Evolutionary conservation across 2,113 vertebrate genomes (phyloP).

Genomic region (Petrocephalus zakoni): DNA sequence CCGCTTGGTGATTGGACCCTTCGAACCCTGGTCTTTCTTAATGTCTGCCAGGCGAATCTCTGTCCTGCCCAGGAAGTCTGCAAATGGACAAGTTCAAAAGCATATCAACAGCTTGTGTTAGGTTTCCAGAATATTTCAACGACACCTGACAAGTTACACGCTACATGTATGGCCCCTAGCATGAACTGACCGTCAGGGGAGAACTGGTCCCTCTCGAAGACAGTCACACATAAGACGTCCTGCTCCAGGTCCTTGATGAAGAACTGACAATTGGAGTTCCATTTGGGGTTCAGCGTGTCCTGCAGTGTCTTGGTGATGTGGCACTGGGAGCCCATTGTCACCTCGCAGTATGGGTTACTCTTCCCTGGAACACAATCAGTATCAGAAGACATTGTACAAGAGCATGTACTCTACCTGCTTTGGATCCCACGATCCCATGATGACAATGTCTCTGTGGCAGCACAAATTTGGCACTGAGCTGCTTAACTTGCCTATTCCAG

Average conservation of each 20-base stretch:
- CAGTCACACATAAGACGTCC: slow-evolving; percentile 94
- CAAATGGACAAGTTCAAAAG: background rate
- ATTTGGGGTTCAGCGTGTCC: slow-evolving; percentile 95
- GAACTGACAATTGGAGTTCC: slow-evolving; percentile 99
- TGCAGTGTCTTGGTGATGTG: slow-evolving; percentile 97
- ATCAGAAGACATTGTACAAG: background rate
- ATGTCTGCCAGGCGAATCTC: slow-evolving; percentile 97
- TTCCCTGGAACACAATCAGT: slow-evolving; percentile 66
- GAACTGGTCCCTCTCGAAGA: slow-evolving; percentile 98
- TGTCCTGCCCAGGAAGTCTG: slow-evolving; percentile 95
- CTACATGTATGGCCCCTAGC: background rate
- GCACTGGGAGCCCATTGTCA: slow-evolving; percentile 97
- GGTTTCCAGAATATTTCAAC: background rate
- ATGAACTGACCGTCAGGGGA: slow-evolving; percentile 83
- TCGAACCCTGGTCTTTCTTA: slow-evolving; percentile 97
- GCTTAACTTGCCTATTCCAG: no score
- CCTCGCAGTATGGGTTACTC: slow-evolving; percentile 97
- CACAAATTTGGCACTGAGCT: background rate
- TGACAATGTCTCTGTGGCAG: background rate
- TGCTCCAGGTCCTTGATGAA: slow-evolving; percentile 98
- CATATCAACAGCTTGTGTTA: background rate
- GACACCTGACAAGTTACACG: background rate
- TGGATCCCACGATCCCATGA: no score
- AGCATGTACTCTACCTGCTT: background rate
- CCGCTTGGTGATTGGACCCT: slow-evolving; percentile 94